Percentiles rank a stretch among this genome's conserved stretches.
Conservation (phyloP, 1,140 invertebrate species). For the Heterodera carotae region DNA sequence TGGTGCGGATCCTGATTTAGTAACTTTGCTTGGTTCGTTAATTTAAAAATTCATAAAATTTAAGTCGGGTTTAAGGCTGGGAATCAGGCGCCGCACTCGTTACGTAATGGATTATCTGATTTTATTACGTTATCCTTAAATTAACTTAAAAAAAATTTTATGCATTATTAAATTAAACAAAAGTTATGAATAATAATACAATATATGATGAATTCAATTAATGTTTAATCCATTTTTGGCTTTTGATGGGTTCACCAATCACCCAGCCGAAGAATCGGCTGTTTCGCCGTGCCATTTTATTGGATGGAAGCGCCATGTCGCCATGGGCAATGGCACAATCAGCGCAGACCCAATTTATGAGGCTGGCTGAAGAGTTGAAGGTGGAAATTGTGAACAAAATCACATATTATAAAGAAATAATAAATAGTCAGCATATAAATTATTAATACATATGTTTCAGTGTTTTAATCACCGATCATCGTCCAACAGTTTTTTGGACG, state of each 20-base stretch:
- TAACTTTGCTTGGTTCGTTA: constrained; percentile 66
- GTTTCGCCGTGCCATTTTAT: constrained; percentile 60
- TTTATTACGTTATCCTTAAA: too few relatives aligned
- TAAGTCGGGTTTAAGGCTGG: constrained; percentile 48
- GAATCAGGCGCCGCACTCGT: constrained; percentile 62
- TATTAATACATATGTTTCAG: constrained; percentile 16
- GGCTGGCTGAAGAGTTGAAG: constrained; percentile 54
- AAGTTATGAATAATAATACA: too few relatives aligned
- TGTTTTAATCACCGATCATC: constrained; percentile 1
- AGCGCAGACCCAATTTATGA: constrained; percentile 60
- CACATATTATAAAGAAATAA: too few relatives aligned
- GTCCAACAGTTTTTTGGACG: background rate
- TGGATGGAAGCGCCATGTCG: constrained; percentile 60
- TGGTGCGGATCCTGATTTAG: constrained; percentile 65
- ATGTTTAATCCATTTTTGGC: constrained; percentile 36
- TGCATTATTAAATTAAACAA: background rate
- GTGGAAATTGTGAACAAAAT: constrained; percentile 30
- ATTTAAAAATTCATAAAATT: constrained; percentile 14
- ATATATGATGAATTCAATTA: too few relatives aligned
- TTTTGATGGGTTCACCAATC: constrained; percentile 65
- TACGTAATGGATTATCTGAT: background rate
- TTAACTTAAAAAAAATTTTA: too few relatives aligned
- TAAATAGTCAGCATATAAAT: too few relatives aligned
- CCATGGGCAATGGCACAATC: constrained; percentile 62
- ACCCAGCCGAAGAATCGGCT: constrained; percentile 62